These are phyloP conservation scores for Chlorodrepanis virens DNA, from an alignment of 2,113 vertebrate species.

Conservation along the genomic window DNA sequence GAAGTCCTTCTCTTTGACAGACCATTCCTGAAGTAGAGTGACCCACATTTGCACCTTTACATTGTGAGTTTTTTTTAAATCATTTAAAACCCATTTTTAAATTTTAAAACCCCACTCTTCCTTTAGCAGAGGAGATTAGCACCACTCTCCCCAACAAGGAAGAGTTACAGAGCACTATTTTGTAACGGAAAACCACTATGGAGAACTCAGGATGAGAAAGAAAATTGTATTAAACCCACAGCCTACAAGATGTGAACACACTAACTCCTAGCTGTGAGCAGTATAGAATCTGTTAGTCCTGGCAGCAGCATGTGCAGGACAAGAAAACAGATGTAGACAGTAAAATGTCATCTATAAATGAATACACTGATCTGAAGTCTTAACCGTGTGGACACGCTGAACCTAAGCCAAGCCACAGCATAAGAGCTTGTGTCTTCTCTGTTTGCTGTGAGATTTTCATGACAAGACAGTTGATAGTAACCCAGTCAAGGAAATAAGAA, in stretches of 20 bases:
- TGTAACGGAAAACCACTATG: not conserved
- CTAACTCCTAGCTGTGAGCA: not conserved
- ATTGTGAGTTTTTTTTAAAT: not conserved
- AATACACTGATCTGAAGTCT: not conserved
- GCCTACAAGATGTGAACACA: not conserved
- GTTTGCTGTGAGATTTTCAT: not conserved
- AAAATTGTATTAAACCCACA: not conserved
- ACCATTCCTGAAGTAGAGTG: not conserved
- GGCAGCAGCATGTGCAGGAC: not conserved
- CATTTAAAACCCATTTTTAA: not conserved
- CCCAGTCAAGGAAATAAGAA: constrained; percentile 5
- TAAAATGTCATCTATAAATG: not conserved
- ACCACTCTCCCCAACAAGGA: not conserved
- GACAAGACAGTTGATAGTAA: not conserved
- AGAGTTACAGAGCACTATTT: not conserved
- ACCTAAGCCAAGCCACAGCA: not conserved
- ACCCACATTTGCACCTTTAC: not conserved
- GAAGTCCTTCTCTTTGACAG: not conserved
- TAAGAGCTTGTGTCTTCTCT: not conserved
- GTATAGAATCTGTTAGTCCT: not conserved
- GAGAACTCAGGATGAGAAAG: not conserved
- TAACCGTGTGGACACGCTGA: not conserved
- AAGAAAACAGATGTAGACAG: not conserved
- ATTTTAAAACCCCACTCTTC: not conserved
- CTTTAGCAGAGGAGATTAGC: not conserved